Conservation (phyloP, 2,797 vertebrate genomes). For the Acridotheres tristis region DNA sequence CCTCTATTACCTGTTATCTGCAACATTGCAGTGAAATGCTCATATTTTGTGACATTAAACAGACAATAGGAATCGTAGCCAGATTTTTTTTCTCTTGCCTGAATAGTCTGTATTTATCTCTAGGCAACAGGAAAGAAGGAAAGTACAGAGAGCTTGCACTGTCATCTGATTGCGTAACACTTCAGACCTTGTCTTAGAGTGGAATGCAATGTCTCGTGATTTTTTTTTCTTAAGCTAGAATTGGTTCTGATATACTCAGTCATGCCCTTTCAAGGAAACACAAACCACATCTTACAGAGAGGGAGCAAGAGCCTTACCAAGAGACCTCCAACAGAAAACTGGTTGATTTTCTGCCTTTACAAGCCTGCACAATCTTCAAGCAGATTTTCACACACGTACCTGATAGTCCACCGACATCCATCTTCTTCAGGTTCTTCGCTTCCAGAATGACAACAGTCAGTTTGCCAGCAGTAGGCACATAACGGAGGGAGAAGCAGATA, state of each 20-base stretch:
- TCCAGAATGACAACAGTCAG: constrained; percentile 97
- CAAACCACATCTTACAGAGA: background rate
- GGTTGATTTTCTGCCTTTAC: background rate
- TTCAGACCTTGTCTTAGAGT: constrained; percentile 15
- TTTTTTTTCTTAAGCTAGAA: background rate
- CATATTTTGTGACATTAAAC: constrained; percentile 55
- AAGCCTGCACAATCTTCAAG: background rate
- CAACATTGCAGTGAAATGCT: background rate
- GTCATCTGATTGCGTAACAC: constrained; percentile 31
- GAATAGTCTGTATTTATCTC: constrained; percentile 54
- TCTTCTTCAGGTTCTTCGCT: constrained; percentile 99
- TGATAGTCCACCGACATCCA: constrained; percentile 98
- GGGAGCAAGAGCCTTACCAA: background rate
- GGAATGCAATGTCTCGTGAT: background rate
- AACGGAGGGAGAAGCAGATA: constrained; percentile 99
- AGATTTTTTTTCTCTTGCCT: background rate
- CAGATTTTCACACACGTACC: constrained; percentile 78
- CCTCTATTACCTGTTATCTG: background rate
- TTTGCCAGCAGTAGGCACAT: constrained; percentile 97
- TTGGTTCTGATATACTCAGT: background rate
- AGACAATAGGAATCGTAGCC: constrained; percentile 19
- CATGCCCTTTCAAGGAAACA: background rate
- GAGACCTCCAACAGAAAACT: background rate
- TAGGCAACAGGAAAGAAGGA: constrained; percentile 36
- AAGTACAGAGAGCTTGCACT: background rate